Percentiles rank a stretch among this genome's conserved stretches.
Evolutionary conservation across 1,140 invertebrate species (phyloP).

Genomic region (Hypothenemus hampei): DNA sequence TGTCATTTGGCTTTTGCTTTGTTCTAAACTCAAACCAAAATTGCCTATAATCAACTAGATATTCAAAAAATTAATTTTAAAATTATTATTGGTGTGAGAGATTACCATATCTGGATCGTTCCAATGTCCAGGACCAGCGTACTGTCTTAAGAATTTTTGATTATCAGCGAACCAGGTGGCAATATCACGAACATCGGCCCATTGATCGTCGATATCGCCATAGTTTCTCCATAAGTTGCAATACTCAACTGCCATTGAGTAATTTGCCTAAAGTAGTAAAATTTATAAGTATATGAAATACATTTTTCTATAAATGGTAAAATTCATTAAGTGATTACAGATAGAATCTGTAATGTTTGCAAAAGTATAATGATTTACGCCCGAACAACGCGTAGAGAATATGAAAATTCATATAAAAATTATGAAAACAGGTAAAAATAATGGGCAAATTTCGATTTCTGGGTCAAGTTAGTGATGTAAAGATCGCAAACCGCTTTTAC

Average conservation of each 20-base stretch:
- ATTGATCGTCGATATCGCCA: slow-evolving; percentile 78
- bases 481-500: no score
- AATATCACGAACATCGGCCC: slow-evolving; percentile 64
- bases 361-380: no score
- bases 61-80: slow-evolving; percentile 10
- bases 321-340: no score
- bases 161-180: slow-evolving; percentile 73
- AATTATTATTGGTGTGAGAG: neutral
- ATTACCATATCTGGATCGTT: slow-evolving; percentile 87
- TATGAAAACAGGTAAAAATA: no score
- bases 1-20: slow-evolving; percentile 82
- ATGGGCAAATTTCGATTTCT: no score
- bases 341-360: no score
- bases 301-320: neutral
- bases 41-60: slow-evolving; percentile 74
- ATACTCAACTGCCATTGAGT: slow-evolving; percentile 56
- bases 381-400: no score
- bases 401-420: no score
- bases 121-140: slow-evolving; percentile 80
- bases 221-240: slow-evolving; percentile 88
- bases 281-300: slow-evolving; percentile 1
- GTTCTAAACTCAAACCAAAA: slow-evolving; percentile 75
- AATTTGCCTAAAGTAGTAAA: slow-evolving; percentile 69
- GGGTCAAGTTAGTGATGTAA: no score
- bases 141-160: slow-evolving; percentile 61